Evolutionary conservation across 2,113 vertebrate genomes (phyloP).

Genomic region (Narcine bancroftii): DNA sequence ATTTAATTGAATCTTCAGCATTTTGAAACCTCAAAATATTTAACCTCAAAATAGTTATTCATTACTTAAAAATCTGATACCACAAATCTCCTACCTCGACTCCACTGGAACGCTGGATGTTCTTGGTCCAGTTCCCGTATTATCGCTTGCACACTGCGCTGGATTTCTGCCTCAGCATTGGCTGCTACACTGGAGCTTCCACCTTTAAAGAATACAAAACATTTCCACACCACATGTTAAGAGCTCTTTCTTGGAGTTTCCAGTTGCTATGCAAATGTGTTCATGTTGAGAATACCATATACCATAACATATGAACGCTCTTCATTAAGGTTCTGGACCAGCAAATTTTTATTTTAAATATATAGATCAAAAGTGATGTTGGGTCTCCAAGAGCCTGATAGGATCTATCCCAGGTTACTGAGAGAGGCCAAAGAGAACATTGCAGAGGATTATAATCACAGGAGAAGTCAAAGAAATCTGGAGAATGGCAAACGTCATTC

Average conservation of each 20-base stretch:
- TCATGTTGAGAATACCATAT: neutral
- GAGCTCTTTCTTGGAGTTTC: neutral
- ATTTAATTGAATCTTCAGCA: neutral
- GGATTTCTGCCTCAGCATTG: conserved; percentile 71
- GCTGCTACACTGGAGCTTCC: conserved; percentile 34
- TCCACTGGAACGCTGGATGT: conserved; percentile 49
- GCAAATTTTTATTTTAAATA: neutral
- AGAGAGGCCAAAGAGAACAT: neutral
- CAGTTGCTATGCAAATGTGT: neutral
- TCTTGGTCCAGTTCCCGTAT: conserved; percentile 65
- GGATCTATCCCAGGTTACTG: too few species aligned
- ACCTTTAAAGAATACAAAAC: conserved; percentile 31
- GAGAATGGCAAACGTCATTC: too few species aligned
- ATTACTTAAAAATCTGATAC: neutral
- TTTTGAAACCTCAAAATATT: neutral
- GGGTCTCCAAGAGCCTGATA: too few species aligned
- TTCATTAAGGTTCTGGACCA: neutral
- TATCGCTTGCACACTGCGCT: conserved; percentile 72
- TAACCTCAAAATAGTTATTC: neutral
- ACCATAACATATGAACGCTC: neutral
- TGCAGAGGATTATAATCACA: neutral
- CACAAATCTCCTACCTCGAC: conserved; percentile 59
- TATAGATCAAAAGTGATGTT: too few species aligned
- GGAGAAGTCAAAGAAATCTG: too few species aligned
- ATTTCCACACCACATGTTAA: neutral